Evolutionary conservation across 2,888 invertebrate genomes (phyloP), one percentile per base, ranked within the genome.

Genomic region (Agrochola litura): DNA sequence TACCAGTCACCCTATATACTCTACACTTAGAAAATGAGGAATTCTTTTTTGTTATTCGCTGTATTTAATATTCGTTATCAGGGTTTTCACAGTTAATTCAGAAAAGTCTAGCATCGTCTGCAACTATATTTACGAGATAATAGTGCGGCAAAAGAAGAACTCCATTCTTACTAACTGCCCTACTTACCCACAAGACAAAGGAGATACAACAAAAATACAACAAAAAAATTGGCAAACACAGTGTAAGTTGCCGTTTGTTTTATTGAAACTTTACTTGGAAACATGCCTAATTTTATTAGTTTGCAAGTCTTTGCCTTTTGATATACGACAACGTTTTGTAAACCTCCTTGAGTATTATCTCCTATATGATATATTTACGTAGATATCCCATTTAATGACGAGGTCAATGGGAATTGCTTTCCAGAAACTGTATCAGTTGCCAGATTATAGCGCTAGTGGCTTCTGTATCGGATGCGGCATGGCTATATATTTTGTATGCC

Each of bases 221-320:
- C 46, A 46, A 80, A 68, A 67, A 66, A 72, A 70, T 83, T 86
- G 87, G 76, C 84, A 68, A 71, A 67, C 64, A 56, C 79, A 85
- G 78, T 83, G 80, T 82, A 76, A 83, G 78, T 79, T 85, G 76
- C 79, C 49, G 74, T 82, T 84, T 85, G 74, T 88, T 88, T 86
- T 84, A 86, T 82, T 78, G 76, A 86, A 87, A 87, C 65, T 79
- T 66, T 70, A 84, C 83, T 90, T 91, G 90, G 92, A 91, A 58
- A 73, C 76, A 77, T 91, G 91, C 92, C 92, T 92, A 91, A 91
- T 89, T 88, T 90, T 89, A 89, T 87, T 86, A 86, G 76, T 87
- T 88, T 84, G 74, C 69, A 79, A 82, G 76, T 77, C 70, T 79
- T 30, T 37, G 73, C 30, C 16, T 16, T 64, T 71, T 78, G 75